phyloP scores from a whole-genome alignment of 2,888 invertebrate genomes.

The Dasysyrphus tricinctus region DNA sequence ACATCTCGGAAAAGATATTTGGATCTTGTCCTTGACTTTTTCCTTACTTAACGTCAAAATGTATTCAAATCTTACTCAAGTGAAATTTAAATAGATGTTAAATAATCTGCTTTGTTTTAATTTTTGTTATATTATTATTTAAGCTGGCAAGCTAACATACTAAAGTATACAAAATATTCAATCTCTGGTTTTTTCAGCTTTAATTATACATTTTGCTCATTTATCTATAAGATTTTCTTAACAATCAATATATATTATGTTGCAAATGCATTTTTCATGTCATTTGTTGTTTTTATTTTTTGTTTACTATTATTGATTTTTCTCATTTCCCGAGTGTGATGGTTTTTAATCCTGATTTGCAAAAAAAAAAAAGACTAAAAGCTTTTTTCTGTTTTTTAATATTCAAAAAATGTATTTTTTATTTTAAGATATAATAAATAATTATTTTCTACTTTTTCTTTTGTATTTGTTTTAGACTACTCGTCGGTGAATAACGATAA shows the following conservation, averaged over 20 bases:
- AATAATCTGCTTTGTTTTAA: not conserved
- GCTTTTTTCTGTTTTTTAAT: constrained; percentile 51
- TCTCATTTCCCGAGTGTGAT: constrained; percentile 69
- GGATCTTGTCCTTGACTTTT: too few species aligned
- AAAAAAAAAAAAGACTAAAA: constrained; percentile 26
- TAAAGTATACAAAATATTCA: not conserved
- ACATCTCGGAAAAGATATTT: too few species aligned
- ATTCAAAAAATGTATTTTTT: not conserved
- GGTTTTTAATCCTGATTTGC: constrained; percentile 66
- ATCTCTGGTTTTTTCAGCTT: constrained; percentile 46
- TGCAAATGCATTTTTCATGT: constrained; percentile 70
- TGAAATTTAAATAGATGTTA: not conserved
- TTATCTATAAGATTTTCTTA: not conserved
- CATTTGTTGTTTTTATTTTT: constrained; percentile 57
- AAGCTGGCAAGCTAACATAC: constrained; percentile 38
- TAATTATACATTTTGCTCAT: constrained; percentile 1
- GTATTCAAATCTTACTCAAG: too few species aligned
- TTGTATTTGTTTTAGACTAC: constrained; percentile 78
- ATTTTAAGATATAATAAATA: not conserved
- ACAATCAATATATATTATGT: constrained; percentile 43
- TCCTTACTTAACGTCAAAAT: too few species aligned
- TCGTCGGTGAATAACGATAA: constrained; percentile 83
- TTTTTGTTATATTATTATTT: not conserved
- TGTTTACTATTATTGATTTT: not conserved
- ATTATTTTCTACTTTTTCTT: not conserved